These are phyloP conservation scores for Sphaerophoria taeniata DNA, from an alignment of 2,888 invertebrate genomes.

Conservation along the genomic window DNA sequence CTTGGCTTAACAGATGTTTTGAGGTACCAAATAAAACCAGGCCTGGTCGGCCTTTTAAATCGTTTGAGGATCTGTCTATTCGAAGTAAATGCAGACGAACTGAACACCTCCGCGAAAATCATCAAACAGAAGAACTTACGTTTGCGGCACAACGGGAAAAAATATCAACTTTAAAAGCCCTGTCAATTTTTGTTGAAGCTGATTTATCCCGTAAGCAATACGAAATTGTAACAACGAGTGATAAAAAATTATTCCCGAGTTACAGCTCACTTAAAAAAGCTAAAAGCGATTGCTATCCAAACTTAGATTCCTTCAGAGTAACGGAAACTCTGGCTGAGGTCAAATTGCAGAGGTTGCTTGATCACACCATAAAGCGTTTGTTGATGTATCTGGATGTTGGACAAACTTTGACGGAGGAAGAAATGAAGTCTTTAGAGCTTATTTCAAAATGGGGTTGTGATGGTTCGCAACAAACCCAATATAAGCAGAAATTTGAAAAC, in stretches of 20 bases:
- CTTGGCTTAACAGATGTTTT: neutral
- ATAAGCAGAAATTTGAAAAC: neutral
- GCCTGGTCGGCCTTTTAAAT: conserved; percentile 6
- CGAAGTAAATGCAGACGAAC: conserved; percentile 19
- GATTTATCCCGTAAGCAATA: conserved; percentile 14
- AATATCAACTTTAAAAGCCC: conserved; percentile 2
- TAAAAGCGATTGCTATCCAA: too few relatives aligned
- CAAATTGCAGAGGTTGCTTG: neutral
- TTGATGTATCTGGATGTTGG: too few relatives aligned
- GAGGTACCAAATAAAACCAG: neutral
- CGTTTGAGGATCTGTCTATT: neutral
- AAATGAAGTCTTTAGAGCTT: too few relatives aligned
- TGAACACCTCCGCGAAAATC: neutral
- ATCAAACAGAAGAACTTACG: too few relatives aligned
- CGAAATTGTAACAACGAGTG: conserved; percentile 18
- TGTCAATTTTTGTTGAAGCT: conserved; percentile 27
- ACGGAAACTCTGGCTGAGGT: too few relatives aligned
- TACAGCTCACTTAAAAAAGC: too few relatives aligned
- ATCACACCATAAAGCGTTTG: conserved; percentile 20
- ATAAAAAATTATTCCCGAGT: too few relatives aligned
- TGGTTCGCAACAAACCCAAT: neutral
- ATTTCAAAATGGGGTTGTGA: too few relatives aligned
- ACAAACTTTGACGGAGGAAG: too few relatives aligned
- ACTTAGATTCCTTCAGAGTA: too few relatives aligned
- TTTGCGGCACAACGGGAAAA: neutral